Percentiles rank a stretch among this genome's conserved stretches.
Evolutionary conservation across 1,140 invertebrate genomes (phyloP).

Genomic region (Diuraphis noxia): DNA sequence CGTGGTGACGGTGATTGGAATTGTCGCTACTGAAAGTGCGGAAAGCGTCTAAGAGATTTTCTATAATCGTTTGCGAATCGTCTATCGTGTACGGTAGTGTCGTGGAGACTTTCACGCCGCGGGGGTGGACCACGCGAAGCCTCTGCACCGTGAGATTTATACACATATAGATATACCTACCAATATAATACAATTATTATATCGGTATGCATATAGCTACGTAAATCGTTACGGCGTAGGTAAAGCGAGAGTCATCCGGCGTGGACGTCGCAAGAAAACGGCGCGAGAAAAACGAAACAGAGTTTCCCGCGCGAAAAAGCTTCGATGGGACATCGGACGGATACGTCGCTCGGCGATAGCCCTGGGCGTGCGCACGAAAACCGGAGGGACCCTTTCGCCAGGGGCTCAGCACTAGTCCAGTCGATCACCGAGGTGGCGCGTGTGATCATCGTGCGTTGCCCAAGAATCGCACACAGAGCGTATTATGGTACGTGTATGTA

Average conservation of each 20-base stretch:
- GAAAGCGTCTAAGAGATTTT: no score
- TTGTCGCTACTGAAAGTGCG: no score
- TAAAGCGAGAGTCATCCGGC: not conserved
- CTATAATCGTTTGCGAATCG: not conserved
- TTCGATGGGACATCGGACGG: not conserved
- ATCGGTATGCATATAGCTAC: no score
- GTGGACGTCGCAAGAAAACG: not conserved
- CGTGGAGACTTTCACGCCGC: no score
- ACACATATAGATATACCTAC: not conserved
- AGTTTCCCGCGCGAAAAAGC: slow-evolving; percentile 33
- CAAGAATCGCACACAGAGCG: not conserved
- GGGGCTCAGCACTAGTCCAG: slow-evolving; percentile 9
- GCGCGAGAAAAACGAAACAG: not conserved
- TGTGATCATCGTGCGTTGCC: slow-evolving; percentile 4
- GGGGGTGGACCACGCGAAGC: not conserved
- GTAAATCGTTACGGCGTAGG: no score
- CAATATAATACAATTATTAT: no score
- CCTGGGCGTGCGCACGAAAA: not conserved
- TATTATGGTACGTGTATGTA: no score
- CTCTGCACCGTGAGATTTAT: no score
- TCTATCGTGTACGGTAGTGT: no score
- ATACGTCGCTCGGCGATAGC: not conserved
- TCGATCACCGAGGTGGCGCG: not conserved
- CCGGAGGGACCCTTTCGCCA: slow-evolving; percentile 16
- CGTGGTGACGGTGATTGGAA: no score